A percentile compares a stretch with the other conserved stretches of the same genome.
Conservation (phyloP, 1,140 invertebrate genomes). For the Bombus consobrinus region DNA sequence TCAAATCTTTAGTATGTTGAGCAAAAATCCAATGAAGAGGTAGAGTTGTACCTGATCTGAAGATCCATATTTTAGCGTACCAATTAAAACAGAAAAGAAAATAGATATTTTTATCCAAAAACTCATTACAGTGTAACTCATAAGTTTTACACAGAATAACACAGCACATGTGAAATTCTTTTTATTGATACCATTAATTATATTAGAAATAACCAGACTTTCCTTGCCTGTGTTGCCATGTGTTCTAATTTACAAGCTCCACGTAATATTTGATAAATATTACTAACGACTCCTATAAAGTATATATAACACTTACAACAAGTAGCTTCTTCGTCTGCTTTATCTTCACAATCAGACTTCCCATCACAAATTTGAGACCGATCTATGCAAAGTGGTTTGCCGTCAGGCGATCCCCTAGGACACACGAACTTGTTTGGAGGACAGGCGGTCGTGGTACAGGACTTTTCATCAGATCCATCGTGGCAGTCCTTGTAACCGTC, state of each 20-base stretch:
- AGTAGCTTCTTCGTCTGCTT: slow-evolving; percentile 93
- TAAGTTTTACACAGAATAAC: not conserved
- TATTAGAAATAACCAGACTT: not conserved
- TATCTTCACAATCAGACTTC: slow-evolving; percentile 94
- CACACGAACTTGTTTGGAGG: slow-evolving; percentile 96
- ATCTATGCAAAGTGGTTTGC: slow-evolving; percentile 93
- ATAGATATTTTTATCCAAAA: not conserved
- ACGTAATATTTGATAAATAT: not conserved
- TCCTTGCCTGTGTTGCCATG: not conserved
- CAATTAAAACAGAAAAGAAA: slow-evolving; percentile 6
- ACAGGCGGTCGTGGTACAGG: slow-evolving; percentile 94
- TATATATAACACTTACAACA: slow-evolving; percentile 89
- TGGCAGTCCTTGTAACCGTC: slow-evolving; percentile 93
- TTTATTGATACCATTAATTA: not conserved
- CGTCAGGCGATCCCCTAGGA: slow-evolving; percentile 87
- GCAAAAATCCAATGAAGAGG: too few relatives aligned
- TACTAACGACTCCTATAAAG: not conserved
- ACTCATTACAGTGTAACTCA: not conserved
- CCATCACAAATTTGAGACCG: slow-evolving; percentile 94
- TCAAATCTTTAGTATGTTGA: too few relatives aligned
- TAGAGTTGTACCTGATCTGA: slow-evolving; percentile 15
- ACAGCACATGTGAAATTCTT: not conserved
- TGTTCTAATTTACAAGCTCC: not conserved
- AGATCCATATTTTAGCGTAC: slow-evolving; percentile 2
- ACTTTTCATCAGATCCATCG: slow-evolving; percentile 94